Evolutionary conservation across 2,113 vertebrate genomes (phyloP).

Genomic region (Vidua chalybeata): DNA sequence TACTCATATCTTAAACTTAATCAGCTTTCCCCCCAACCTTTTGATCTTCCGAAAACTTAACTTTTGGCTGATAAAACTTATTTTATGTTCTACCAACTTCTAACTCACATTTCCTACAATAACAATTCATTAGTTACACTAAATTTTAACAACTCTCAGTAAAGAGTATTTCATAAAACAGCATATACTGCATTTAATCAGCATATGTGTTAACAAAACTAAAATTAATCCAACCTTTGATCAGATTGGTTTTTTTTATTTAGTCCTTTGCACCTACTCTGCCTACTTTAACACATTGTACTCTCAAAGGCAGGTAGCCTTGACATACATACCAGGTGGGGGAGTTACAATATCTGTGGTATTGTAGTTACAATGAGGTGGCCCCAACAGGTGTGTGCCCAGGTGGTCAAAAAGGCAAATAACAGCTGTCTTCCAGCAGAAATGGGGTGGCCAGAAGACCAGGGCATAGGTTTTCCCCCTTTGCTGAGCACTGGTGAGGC

Average conservation of each 20-base stretch:
- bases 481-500: not conserved
- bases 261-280: not conserved
- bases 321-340: not conserved
- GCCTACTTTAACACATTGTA: not conserved
- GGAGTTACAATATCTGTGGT: not conserved
- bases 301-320: not conserved
- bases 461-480: too few species aligned
- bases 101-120: not conserved
- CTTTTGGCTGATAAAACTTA: not conserved
- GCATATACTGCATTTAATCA: not conserved
- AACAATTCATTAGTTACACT: not conserved
- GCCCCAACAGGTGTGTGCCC: too few species aligned
- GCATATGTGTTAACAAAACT: not conserved
- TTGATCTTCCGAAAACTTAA: not conserved
- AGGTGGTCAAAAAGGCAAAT: not conserved
- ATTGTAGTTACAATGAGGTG: too few species aligned
- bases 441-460: not conserved
- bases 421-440: not conserved
- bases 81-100: not conserved
- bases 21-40: not conserved
- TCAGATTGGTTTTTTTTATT: not conserved
- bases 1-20: not conserved
- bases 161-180: not conserved
- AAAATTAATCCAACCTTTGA: not conserved
- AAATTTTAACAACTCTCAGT: not conserved